These are phyloP conservation scores for Diogma glabrata DNA, from an alignment of 2,888 invertebrate genomes.

Conservation along the genomic window DNA sequence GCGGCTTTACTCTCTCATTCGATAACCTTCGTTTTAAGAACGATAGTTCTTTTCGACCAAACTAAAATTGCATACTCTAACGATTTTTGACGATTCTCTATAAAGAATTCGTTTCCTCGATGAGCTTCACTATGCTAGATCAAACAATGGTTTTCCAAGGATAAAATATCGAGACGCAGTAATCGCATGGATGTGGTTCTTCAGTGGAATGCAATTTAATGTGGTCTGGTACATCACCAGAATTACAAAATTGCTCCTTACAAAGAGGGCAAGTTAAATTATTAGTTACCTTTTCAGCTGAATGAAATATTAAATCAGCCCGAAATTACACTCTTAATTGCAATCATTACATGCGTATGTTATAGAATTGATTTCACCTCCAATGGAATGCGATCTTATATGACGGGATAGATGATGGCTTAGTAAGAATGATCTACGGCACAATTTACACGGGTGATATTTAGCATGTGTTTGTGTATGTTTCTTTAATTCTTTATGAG, in stretches of 20 bases:
- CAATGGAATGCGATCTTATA: slow-evolving; percentile 31
- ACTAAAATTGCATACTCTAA: too few relatives aligned
- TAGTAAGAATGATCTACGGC: slow-evolving; percentile 59
- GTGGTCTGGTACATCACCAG: slow-evolving; percentile 56
- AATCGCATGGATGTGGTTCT: slow-evolving; percentile 51
- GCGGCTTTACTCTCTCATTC: too few relatives aligned
- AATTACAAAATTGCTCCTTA: slow-evolving; percentile 54
- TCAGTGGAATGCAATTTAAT: slow-evolving; percentile 62
- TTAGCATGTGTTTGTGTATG: slow-evolving; percentile 47
- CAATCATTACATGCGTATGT: slow-evolving; percentile 46
- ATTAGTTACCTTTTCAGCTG: slow-evolving; percentile 61
- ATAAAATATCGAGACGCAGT: slow-evolving; percentile 57
- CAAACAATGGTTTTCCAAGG: slow-evolving; percentile 45
- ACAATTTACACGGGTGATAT: slow-evolving; percentile 60
- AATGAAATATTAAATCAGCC: slow-evolving; percentile 65
- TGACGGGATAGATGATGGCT: slow-evolving; percentile 60
- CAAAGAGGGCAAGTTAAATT: slow-evolving; percentile 64
- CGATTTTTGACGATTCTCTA: too few relatives aligned
- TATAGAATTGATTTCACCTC: too few relatives aligned
- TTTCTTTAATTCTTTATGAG: slow-evolving; percentile 48
- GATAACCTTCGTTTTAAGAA: too few relatives aligned
- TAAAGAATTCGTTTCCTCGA: slow-evolving; percentile 21
- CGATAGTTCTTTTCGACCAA: too few relatives aligned
- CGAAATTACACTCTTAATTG: slow-evolving; percentile 47
- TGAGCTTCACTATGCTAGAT: slow-evolving; percentile 45